phyloP scores from a whole-genome alignment of 2,113 vertebrate species.

The Entomyzon cyanotis region DNA sequence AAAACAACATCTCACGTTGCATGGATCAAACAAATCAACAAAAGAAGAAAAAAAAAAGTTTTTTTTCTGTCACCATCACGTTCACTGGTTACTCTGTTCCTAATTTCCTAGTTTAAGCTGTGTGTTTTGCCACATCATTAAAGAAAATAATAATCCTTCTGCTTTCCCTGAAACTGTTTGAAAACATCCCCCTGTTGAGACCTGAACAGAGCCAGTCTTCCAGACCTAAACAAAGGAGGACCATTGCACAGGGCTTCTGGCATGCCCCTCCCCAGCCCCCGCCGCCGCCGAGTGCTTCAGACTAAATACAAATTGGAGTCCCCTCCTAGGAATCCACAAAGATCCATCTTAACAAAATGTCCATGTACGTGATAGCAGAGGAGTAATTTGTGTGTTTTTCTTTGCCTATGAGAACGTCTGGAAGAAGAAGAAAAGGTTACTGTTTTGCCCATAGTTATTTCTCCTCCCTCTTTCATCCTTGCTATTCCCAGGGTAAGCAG shows the following conservation, averaged over 20 bases:
- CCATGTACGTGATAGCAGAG: conserved; percentile 36
- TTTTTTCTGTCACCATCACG: neutral
- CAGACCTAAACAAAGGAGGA: conserved; percentile 62
- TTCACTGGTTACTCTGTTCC: neutral
- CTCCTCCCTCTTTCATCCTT: conserved; percentile 5
- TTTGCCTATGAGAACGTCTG: conserved; percentile 39
- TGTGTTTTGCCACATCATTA: conserved; percentile 43
- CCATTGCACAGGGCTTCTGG: neutral
- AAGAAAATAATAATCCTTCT: conserved; percentile 29
- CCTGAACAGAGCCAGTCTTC: neutral
- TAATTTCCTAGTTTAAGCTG: conserved; percentile 26
- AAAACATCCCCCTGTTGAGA: conserved; percentile 25
- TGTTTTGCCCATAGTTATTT: conserved; percentile 53
- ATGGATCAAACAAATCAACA: conserved; percentile 24
- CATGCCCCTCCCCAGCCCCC: neutral
- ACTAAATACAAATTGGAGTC: conserved; percentile 67
- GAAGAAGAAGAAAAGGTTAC: conserved; percentile 60
- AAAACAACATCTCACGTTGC: neutral
- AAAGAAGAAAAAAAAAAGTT: neutral
- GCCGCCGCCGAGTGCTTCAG: neutral
- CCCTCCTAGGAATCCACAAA: conserved; percentile 56
- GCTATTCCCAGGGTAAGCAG: neutral
- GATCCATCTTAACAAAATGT: conserved; percentile 63
- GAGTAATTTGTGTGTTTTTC: conserved; percentile 44
- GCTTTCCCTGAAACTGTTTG: conserved; percentile 1